Base-by-base conservation (phyloP, 2,888 invertebrate genomes). In the Halictus ligatus region DNA sequence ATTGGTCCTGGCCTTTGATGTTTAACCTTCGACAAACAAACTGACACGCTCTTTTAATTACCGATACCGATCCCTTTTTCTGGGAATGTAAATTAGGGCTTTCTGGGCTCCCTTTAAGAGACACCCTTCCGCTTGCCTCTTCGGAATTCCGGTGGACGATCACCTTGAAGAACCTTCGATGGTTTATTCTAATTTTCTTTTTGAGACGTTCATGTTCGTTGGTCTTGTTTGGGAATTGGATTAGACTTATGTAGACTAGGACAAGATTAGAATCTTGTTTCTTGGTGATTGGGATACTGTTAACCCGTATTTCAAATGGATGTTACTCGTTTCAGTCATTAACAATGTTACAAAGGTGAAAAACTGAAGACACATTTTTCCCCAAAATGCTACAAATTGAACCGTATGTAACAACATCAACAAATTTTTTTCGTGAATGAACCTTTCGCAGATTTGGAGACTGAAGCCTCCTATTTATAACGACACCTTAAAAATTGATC, bases 1-100 rank as follows among this genome's bases (percentile, higher is more conserved):
- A 46, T 74, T 74, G 48, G 74, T 74, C 25, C 74, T 25, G 29
- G 18, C 48, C 74, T 74, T 74, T 74, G 48, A 46, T 69, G 40
- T 40, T 69, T 40, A 21, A 69, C 60, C 43, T 46, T 46, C 21
- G n/a, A 29, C 43, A 73, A 73, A 69, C 69, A 43, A 69, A 69
- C 21, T 69, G 69, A 54, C 54, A 69, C 69, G 40, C 21, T 43
- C 69, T 40, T 74, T 74, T 50, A 50, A 74, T 74, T 74, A 46
- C 25, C 74, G 18, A 50, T 50, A 40, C 48, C 50, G 74, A 15
- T 72, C 29, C 58, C 43, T n/a, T 69, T 69, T 69, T 21, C 40
- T 21, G 10, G 40, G 69, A 40, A 40, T 40, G 69, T 18, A 40
- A 69, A 40, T 40, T 21, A 67, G 67, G 67, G 67, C 54, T 54